Evolutionary conservation across 2,888 invertebrate species (phyloP).

Genomic region (Calameuta pallipes): DNA sequence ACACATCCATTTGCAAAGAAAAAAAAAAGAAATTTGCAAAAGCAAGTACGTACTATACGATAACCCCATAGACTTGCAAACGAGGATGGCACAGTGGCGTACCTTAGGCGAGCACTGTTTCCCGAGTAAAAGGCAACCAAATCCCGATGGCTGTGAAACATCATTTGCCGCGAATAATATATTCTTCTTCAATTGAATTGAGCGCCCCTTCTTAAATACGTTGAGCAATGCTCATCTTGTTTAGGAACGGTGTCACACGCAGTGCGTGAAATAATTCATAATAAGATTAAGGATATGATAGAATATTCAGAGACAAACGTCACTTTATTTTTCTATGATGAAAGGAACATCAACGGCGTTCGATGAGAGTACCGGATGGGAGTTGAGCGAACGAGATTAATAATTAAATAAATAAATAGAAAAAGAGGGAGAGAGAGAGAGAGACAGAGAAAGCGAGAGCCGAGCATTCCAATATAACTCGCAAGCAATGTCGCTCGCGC

Average conservation of each 20-base stretch:
- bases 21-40: not conserved
- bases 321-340: not conserved
- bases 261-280: not conserved
- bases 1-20: conserved; percentile 13
- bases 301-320: not conserved
- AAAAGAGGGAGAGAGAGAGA: not conserved
- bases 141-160: conserved; percentile 41
- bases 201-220: not conserved
- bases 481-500: not conserved
- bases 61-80: not conserved
- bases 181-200: conserved; percentile 13
- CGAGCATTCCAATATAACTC: not conserved
- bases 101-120: not conserved
- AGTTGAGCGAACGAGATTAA: not conserved
- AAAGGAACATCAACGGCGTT: not conserved
- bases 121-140: not conserved
- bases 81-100: not conserved
- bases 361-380: not conserved
- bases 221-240: not conserved
- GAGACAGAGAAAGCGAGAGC: not conserved
- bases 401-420: not conserved
- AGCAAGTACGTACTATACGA: not conserved
- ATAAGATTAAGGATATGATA: not conserved
- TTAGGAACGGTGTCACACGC: not conserved
- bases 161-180: conserved; percentile 37